A percentile compares a stretch with the other conserved stretches of the same genome.
phyloP scores from a whole-genome alignment of 2,113 vertebrate species.

The Microtus montanus region DNA sequence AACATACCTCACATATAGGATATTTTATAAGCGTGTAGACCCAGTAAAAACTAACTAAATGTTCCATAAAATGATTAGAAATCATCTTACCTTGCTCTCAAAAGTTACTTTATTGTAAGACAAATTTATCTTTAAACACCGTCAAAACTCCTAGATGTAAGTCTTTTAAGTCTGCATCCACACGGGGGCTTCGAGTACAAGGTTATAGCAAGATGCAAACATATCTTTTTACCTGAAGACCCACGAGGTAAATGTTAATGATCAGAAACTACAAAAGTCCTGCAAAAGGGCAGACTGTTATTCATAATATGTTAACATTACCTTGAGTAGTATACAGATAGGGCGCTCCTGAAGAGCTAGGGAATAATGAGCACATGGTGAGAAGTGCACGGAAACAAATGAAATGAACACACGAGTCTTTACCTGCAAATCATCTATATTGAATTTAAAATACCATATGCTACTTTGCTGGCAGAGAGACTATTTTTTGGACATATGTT shows the following conservation, averaged over 20 bases:
- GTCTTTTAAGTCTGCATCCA: slow-evolving; percentile 38
- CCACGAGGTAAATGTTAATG: slow-evolving; percentile 66
- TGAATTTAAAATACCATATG: neutral
- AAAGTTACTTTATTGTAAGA: slow-evolving; percentile 41
- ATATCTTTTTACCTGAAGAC: slow-evolving; percentile 39
- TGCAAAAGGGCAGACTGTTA: slow-evolving; percentile 28
- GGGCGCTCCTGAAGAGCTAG: neutral
- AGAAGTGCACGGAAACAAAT: neutral
- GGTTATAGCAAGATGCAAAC: slow-evolving; percentile 48
- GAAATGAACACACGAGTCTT: neutral
- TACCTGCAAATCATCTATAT: neutral
- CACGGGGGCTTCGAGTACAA: slow-evolving; percentile 38
- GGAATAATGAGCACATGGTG: neutral
- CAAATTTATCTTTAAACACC: slow-evolving; percentile 51
- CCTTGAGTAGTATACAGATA: neutral
- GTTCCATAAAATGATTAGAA: slow-evolving; percentile 56
- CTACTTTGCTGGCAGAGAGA: neutral
- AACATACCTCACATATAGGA: neutral
- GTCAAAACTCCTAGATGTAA: slow-evolving; percentile 61
- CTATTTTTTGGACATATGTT: neutral
- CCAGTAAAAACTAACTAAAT: neutral
- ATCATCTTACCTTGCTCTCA: neutral
- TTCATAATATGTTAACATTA: slow-evolving; percentile 18
- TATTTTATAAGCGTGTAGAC: neutral
- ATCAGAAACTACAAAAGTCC: neutral